Evolutionary conservation across 2,797 vertebrate species (phyloP).

Genomic region (Lithobates sylvaticus): DNA sequence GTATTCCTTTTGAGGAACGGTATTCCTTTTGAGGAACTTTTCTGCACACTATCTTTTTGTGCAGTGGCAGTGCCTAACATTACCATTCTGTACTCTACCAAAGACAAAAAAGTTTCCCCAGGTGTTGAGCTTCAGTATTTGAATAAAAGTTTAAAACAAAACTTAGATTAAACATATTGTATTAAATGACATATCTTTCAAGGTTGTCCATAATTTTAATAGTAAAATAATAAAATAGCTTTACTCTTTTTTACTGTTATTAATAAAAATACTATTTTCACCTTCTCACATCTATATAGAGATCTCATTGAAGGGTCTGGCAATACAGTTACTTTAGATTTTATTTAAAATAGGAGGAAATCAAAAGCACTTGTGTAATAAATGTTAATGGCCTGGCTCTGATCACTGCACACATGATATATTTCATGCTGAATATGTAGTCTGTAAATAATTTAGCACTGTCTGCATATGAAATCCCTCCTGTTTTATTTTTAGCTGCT

Average conservation of each 20-base stretch:
- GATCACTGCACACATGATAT: constrained; percentile 9
- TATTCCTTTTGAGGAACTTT: no score
- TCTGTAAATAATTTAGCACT: constrained; percentile 35
- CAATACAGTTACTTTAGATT: background rate
- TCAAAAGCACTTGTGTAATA: constrained; percentile 17
- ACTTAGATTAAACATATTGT: no score
- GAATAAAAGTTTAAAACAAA: background rate
- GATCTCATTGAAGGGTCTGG: background rate
- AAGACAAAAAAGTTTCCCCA: no score
- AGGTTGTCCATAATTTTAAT: background rate
- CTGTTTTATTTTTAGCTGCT: constrained; percentile 50
- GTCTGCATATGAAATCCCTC: constrained; percentile 23
- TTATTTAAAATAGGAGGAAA: background rate
- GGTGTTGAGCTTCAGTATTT: background rate
- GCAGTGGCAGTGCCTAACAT: no score
- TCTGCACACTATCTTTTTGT: no score
- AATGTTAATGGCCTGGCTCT: constrained; percentile 9
- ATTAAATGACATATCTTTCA: background rate
- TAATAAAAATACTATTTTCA: background rate
- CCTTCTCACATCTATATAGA: background rate
- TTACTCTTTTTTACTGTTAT: background rate
- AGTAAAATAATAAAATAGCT: background rate
- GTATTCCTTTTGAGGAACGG: no score
- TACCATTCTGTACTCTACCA: background rate
- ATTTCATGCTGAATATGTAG: constrained; percentile 29